Conservation (phyloP, 2,113 vertebrate genomes). For the Petaurus breviceps region DNA sequence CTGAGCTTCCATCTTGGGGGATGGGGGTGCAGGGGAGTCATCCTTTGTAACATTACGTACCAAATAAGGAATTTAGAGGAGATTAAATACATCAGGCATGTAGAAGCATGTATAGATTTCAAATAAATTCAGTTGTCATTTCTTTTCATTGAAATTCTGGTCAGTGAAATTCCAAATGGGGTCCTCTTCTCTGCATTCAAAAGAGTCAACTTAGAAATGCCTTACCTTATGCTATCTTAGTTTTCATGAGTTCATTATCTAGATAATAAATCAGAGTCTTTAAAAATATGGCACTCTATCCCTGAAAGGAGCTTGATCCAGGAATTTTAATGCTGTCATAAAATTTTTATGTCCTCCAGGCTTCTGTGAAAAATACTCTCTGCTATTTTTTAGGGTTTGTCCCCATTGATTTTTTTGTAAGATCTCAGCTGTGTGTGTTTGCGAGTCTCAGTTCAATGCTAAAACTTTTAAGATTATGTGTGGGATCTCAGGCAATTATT, state of each 20-base stretch:
- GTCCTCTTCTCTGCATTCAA: neutral
- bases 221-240: neutral
- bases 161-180: constrained; percentile 15
- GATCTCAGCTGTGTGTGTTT: neutral
- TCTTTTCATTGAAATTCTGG: neutral
- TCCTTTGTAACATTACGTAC: neutral
- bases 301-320: constrained; percentile 32
- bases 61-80: neutral
- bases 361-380: constrained; percentile 17
- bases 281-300: constrained; percentile 21
- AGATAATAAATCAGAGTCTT: constrained; percentile 54
- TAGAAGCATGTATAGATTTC: neutral
- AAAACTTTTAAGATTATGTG: neutral
- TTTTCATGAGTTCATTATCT: constrained; percentile 21
- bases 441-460: neutral
- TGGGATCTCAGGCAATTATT: neutral
- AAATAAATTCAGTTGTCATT: neutral
- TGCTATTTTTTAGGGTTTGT: neutral
- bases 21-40: too few relatives aligned
- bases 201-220: constrained; percentile 27
- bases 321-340: constrained; percentile 22
- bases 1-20: neutral
- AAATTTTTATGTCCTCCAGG: constrained; percentile 8
- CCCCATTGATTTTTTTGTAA: constrained; percentile 17
- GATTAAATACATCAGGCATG: neutral